Evolutionary conservation across 2,113 vertebrate genomes (phyloP), one percentile per base, ranked within the genome.

Genomic region (Pimephales promelas): DNA sequence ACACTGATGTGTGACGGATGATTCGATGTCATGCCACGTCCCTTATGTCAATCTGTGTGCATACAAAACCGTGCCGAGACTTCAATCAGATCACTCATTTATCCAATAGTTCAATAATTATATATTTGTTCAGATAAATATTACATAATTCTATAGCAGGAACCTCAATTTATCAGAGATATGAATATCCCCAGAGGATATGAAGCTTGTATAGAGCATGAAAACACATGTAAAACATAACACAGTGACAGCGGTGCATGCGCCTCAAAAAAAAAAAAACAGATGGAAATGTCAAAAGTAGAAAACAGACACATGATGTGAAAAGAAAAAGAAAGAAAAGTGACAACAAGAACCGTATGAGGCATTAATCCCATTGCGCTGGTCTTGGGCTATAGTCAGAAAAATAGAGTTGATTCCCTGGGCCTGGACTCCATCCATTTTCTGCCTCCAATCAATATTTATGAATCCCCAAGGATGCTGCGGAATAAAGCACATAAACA

Each of bases 391-490:
- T 93, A 54, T 54, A 94, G 95, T 95, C 95, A 96, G 94, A 96
- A 95, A 96, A 95, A 96, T 95, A 94, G 95, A 96, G 93, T 95
- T 93, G 94, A 96, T 95, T 96, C 95, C 95, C 95, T 89, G 92
- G 94, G 93, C 94, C 91, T 92, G 92, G 94, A 94, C 94, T 95
- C 94, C 95, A 96, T 96, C 95, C 95, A 96, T 97, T 96, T 96
- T 97, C 96, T 94, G 94, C 94, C 77, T 96, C 94, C 95, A 93
- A 98, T 99, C 97, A 98, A 99, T 99, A 98, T 98, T 98, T 99
- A 98, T 98, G 96, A 98, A 97, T 95, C 97, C 96, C 96, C 83
- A 90, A 96, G 97, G 97, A 98, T 94, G 95, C 52, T 95, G 95
- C 93, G 91, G 94, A 95, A 94, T 95, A 96, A 95, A 96, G 96